phyloP scores from a whole-genome alignment of 2,888 invertebrate genomes.

The Stomorhina lunata region DNA sequence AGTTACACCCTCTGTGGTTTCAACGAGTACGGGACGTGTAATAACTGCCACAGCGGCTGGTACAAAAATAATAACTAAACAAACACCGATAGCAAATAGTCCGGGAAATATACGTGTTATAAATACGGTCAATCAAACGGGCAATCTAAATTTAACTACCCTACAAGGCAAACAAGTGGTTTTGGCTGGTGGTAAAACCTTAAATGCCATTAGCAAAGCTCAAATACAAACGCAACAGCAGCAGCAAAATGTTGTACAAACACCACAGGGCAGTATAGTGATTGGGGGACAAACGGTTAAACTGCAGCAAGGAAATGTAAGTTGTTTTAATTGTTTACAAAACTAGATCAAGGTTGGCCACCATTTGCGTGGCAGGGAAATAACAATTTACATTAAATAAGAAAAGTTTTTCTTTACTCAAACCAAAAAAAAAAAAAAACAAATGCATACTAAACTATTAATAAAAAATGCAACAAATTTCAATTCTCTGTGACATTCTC shows the following conservation, averaged over 20 bases:
- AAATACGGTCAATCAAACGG: conserved; percentile 71
- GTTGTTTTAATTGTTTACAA: too few species aligned
- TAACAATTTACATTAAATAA: too few species aligned
- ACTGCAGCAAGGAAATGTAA: conserved; percentile 77
- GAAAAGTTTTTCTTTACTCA: too few species aligned
- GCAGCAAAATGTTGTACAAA: conserved; percentile 71
- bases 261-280: conserved; percentile 70
- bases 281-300: conserved; percentile 79
- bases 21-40: conserved; percentile 43
- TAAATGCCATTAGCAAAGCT: conserved; percentile 80
- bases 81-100: conserved; percentile 15
- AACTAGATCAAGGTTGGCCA: too few species aligned
- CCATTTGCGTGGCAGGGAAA: too few species aligned
- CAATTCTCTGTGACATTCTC: too few species aligned
- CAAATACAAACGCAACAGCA: conserved; percentile 77
- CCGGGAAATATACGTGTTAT: conserved; percentile 80
- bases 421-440: too few species aligned
- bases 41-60: conserved; percentile 67
- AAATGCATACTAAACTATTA: too few species aligned
- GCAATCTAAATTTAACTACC: conserved; percentile 80
- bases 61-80: conserved; percentile 63
- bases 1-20: conserved; percentile 52
- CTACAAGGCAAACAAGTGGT: conserved; percentile 82
- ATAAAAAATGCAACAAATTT: too few species aligned
- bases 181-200: conserved; percentile 82